These are phyloP conservation scores for Mirounga angustirostris DNA, from an alignment of 2,113 vertebrate genomes.

Conservation along the genomic window DNA sequence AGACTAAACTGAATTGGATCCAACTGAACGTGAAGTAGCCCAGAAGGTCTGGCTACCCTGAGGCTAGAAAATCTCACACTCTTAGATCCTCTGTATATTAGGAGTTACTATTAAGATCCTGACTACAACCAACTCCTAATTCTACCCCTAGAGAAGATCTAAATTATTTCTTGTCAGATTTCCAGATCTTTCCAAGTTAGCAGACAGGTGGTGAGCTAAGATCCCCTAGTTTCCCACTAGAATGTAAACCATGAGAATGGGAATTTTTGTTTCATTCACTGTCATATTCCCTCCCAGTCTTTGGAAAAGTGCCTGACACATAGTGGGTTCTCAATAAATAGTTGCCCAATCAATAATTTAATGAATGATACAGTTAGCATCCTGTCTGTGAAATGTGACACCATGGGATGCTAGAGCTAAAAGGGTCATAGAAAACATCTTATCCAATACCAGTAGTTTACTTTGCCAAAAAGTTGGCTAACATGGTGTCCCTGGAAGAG, in stretches of 20 bases:
- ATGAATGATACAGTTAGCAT: neutral
- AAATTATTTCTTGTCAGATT: slow-evolving; percentile 30
- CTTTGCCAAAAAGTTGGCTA: neutral
- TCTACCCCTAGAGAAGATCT: neutral
- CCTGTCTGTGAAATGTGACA: neutral
- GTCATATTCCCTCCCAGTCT: neutral
- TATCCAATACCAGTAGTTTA: neutral
- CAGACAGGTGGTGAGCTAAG: neutral
- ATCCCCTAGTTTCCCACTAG: neutral
- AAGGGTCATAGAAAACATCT: neutral
- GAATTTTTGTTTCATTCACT: neutral
- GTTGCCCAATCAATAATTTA: neutral
- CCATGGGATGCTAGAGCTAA: neutral
- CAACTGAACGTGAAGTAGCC: neutral
- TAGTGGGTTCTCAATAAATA: neutral
- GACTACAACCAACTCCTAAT: neutral
- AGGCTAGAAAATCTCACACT: neutral
- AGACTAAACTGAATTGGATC: neutral
- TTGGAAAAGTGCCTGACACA: neutral
- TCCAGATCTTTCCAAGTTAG: neutral
- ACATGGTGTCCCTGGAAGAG: neutral
- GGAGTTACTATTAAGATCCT: neutral
- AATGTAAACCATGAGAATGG: neutral
- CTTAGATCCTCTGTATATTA: neutral
- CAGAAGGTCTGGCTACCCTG: neutral